Conservation (phyloP, 2,797 vertebrate genomes). For the Sebastes alutus region DNA sequence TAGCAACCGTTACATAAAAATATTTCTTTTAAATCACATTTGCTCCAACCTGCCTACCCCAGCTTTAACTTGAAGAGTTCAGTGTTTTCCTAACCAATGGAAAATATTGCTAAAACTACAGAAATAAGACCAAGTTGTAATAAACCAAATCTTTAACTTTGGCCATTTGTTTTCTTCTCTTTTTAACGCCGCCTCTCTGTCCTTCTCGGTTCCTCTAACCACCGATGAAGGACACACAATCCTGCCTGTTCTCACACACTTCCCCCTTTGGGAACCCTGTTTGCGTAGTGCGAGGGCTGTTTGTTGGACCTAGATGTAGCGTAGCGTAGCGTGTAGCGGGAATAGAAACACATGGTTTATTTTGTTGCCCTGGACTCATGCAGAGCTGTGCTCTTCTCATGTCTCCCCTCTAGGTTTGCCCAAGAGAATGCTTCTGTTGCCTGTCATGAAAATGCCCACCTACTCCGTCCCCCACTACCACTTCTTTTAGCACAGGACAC, state of each 20-base stretch:
- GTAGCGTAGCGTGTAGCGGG: slow-evolving; percentile 35
- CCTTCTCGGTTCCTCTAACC: slow-evolving; percentile 32
- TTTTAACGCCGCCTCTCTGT: not conserved
- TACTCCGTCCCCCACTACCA: slow-evolving; percentile 98
- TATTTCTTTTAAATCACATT: too few species aligned
- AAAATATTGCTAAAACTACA: not conserved
- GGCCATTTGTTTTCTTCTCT: not conserved
- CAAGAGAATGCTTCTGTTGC: slow-evolving; percentile 99
- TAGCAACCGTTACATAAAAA: too few species aligned
- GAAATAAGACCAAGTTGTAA: not conserved
- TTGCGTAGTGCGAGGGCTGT: slow-evolving; percentile 15
- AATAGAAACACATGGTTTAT: slow-evolving; percentile 51
- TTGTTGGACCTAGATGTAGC: slow-evolving; percentile 28
- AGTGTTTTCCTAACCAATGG: not conserved
- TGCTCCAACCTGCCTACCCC: too few species aligned
- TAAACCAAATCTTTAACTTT: not conserved
- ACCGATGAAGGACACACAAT: slow-evolving; percentile 66
- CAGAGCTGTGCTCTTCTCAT: slow-evolving; percentile 91
- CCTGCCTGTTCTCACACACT: slow-evolving; percentile 74
- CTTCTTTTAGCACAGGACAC: slow-evolving; percentile 95
- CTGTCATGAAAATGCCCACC: slow-evolving; percentile 99
- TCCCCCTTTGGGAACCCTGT: slow-evolving; percentile 23
- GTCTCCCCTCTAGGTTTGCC: slow-evolving; percentile 99
- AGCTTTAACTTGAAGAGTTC: not conserved
- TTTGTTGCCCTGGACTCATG: slow-evolving; percentile 86